Base-by-base conservation (phyloP, 37 sponge, comb jelly and placozoan genomes). In the Eunapius fragilis region DNA sequence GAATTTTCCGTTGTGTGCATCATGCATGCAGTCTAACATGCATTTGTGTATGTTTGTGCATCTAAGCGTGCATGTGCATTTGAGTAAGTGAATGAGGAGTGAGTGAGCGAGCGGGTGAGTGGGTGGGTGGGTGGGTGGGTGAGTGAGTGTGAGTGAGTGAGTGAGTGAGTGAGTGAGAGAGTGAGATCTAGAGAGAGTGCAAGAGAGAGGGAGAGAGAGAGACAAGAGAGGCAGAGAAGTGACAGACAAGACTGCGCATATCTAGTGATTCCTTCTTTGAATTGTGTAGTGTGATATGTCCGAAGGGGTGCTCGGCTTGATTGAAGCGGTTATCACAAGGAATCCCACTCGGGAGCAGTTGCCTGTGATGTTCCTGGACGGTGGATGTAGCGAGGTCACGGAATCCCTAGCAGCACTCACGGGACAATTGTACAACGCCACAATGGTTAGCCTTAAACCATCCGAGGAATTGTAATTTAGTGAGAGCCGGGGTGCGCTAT, bases 281-380 rank as follows among this genome's bases (percentile, higher is more conserved):
- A 19, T 12, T 58, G 58, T 13, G 58, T 27, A 87, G 87, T 81
- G 81, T 27, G 58, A 25, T 31, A 73, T 81, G 25, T 72, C 87
- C 0, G 81, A 80, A 27, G 87, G 58, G 19, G 72, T 75, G 13
- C 74, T 67, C 74, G 6, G 75, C 48, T 14, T 88, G 70, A 81
- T 88, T 25, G 47, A 74, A 26, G 48, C 81, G 3, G 30, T 80
- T 0, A 31, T 80, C 12, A 27, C 27, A 0, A 68, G 67, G 17
- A 50, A 74, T 48, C 41, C 70, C 78, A 13, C 31, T 2, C 22
- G 25, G 49, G 80, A 37, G 33, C 13, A 31, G n/a, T 5, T 37
- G 13, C 70, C 71, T 27, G 36, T 47, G 9, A 73, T 73, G 82
- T 74, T 88, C 30, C 37, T 88, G 26, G 88, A 78, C 31, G 88